A percentile compares a stretch with the other conserved stretches of the same genome.
These are phyloP conservation scores for Troilus luridus DNA, from an alignment of 2,888 invertebrate genomes.

Conservation along the genomic window DNA sequence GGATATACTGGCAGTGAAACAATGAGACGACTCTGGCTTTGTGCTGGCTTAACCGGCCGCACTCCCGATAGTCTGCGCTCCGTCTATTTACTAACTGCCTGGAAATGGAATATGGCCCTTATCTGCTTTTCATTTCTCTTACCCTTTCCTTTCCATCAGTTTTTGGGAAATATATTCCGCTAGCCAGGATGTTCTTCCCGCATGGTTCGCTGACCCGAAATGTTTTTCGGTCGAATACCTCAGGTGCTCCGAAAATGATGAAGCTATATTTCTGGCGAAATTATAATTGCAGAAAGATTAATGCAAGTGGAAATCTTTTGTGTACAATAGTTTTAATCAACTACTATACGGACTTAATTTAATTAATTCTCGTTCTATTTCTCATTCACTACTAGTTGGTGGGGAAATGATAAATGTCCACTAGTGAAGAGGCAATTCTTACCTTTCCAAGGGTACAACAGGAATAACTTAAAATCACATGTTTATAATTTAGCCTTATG, in stretches of 20 bases:
- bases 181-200: not conserved
- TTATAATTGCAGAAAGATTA: not conserved
- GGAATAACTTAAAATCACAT: too few species aligned
- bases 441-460: too few species aligned
- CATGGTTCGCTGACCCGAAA: not conserved
- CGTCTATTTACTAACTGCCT: constrained; percentile 47
- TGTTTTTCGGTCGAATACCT: not conserved
- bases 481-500: too few species aligned
- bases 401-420: too few species aligned
- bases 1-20: constrained; percentile 31
- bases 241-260: not conserved
- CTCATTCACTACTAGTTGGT: too few species aligned
- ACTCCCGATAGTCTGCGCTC: constrained; percentile 21
- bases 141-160: constrained; percentile 32
- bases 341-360: too few species aligned
- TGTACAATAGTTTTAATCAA: not conserved
- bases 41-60: constrained; percentile 26
- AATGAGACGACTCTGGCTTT: not conserved
- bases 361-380: too few species aligned
- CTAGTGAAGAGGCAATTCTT: too few species aligned
- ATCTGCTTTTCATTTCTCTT: constrained; percentile 49
- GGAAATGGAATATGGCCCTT: constrained; percentile 47
- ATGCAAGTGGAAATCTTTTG: not conserved
- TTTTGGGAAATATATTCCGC: constrained; percentile 42
- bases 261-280: not conserved